Evolutionary conservation across 2,888 invertebrate species (phyloP).

Genomic region (Nomada ruficornis): DNA sequence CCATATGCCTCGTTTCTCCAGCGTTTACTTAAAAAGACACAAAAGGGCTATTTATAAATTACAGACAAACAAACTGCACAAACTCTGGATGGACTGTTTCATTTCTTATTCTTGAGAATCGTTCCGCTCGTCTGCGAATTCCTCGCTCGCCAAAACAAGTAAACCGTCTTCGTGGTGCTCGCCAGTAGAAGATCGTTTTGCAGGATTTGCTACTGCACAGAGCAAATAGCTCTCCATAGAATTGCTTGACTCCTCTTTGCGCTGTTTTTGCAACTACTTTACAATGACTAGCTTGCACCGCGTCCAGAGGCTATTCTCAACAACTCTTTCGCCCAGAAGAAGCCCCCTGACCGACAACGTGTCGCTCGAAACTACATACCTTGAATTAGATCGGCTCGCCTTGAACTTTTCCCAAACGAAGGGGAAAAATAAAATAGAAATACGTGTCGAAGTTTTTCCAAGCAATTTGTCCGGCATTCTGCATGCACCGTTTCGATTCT

Average conservation of each 20-base stretch:
- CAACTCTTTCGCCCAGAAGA: slow-evolving; percentile 16
- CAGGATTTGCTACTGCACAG: slow-evolving; percentile 41
- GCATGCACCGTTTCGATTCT: slow-evolving; percentile 6
- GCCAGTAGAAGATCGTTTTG: slow-evolving; percentile 39
- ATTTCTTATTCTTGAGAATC: background rate
- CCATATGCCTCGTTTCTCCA: too few relatives aligned
- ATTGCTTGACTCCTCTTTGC: slow-evolving; percentile 35
- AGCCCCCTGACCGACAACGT: slow-evolving; percentile 20
- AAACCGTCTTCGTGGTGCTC: slow-evolving; percentile 26
- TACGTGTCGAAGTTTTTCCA: background rate
- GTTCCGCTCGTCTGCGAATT: background rate
- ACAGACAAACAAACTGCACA: background rate
- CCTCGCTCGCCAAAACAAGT: slow-evolving; percentile 24
- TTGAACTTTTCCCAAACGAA: background rate
- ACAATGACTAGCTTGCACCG: background rate
- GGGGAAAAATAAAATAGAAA: background rate
- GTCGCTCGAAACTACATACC: slow-evolving; percentile 17
- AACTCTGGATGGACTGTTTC: background rate
- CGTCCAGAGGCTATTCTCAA: slow-evolving; percentile 24
- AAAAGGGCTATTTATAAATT: background rate
- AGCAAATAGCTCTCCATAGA: slow-evolving; percentile 49
- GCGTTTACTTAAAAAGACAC: too few relatives aligned
- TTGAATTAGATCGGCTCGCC: slow-evolving; percentile 15
- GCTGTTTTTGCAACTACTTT: slow-evolving; percentile 36
- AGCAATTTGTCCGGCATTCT: slow-evolving; percentile 2